Evolutionary conservation across 2,888 invertebrate species (phyloP), one percentile per base, ranked within the genome.

Genomic region (Augiades crinisus): DNA sequence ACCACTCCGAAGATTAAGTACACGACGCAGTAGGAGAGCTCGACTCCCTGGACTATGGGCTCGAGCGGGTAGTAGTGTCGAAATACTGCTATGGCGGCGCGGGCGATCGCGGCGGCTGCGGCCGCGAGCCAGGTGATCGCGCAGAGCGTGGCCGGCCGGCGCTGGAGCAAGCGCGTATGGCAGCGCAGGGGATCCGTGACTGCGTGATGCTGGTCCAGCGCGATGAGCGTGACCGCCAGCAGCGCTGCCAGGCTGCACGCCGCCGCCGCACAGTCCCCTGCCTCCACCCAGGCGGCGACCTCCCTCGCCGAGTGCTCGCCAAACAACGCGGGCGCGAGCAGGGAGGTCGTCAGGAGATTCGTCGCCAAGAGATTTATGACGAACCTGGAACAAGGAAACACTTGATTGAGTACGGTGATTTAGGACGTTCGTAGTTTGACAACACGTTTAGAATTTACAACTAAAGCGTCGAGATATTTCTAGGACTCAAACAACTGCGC

Each of bases 271-370:
- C 83, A 92, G 64, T 94, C 94, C 8, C 80, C 81, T 2, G 80
- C 82, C 58, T 87, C 85, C 47, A 77, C 78, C 82, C 92, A 93
- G 21, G 93, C 93, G 54, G 91, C 92, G 41, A 63, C 79, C 71
- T 91, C 92, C 54, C 93, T 93, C 63, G 93, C 93, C 43, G 91
- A 92, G 61, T 92, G 94, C 78, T 85, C 88, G 72, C 85, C 89
- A 55, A 86, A 87, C 56, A 85, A 68, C 54, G 89, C 88, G 70
- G 87, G 86, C 75, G 89, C 89, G 36, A 85, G 85, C 68, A 87
- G 77, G 68, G 83, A 81, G 64, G 85, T 88, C 58, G 85, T 87
- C 76, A 87, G 70, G 65, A 90, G 70, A 72, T 86, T 90, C 68
- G 85, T 84, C 69, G 87, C 90, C 62, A 86, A 73, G 46, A 85